A percentile compares a stretch with the other conserved stretches of the same genome.
Evolutionary conservation across 2,888 invertebrate species (phyloP).

Genomic region (Tinea pellionella): DNA sequence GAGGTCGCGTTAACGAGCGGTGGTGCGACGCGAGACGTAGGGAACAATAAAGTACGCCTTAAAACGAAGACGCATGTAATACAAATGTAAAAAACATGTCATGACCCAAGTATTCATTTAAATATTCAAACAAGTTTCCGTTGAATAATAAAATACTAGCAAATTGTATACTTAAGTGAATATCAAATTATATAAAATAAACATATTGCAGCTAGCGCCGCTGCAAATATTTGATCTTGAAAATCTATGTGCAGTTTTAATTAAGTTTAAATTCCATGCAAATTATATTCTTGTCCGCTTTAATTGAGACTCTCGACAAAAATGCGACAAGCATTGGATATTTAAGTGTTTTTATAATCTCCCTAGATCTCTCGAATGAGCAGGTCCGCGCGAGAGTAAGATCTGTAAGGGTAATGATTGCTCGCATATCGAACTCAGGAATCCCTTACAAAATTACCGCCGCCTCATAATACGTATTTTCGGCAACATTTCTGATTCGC

Average conservation of each 20-base stretch:
- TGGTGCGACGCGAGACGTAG: slow-evolving; percentile 46
- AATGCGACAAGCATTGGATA: neutral
- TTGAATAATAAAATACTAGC: neutral
- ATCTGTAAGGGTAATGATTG: slow-evolving; percentile 51
- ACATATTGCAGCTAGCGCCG: neutral
- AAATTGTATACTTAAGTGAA: too few species aligned
- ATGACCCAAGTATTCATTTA: slow-evolving; percentile 5
- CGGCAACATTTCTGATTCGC: slow-evolving; percentile 61
- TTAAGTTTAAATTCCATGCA: neutral
- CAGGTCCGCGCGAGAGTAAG: slow-evolving; percentile 28
- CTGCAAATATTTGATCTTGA: neutral
- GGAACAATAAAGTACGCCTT: slow-evolving; percentile 60
- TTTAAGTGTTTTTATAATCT: slow-evolving; percentile 5
- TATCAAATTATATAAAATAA: neutral
- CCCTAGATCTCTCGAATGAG: slow-evolving; percentile 39
- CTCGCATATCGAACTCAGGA: slow-evolving; percentile 56
- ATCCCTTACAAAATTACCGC: slow-evolving; percentile 62
- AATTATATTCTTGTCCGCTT: neutral
- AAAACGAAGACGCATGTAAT: slow-evolving; percentile 41
- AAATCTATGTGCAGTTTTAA: neutral
- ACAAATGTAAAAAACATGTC: slow-evolving; percentile 16
- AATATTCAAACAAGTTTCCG: neutral
- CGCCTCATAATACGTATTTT: slow-evolving; percentile 58
- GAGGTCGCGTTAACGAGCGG: slow-evolving; percentile 66
- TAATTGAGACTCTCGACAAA: neutral